Conservation (phyloP, 2,888 invertebrate genomes). For the Pseudanteris insignis region DNA sequence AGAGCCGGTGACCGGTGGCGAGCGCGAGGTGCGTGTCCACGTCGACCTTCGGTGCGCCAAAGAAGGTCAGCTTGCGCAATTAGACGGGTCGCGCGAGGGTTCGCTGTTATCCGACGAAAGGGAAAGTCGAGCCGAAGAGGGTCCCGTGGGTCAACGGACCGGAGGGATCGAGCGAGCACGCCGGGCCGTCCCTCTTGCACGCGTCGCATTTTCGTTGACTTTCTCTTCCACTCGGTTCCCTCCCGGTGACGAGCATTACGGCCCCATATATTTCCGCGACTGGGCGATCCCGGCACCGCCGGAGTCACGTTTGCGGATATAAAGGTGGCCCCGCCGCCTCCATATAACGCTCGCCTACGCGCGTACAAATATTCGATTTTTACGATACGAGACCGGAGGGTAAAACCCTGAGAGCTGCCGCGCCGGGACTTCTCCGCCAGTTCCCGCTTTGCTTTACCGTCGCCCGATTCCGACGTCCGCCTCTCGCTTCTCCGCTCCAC, state of each 20-base stretch:
- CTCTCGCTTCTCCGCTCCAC: constrained; percentile 6
- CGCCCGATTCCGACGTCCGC: constrained; percentile 31
- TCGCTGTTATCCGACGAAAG: constrained; percentile 39
- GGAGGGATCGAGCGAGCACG: constrained; percentile 40
- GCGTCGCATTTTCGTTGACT: constrained; percentile 32
- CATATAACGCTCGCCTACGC: constrained; percentile 52
- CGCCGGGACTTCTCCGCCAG: constrained; percentile 37
- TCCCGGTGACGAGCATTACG: constrained; percentile 54
- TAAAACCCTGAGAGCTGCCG: constrained; percentile 23
- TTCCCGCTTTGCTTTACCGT: constrained; percentile 47
- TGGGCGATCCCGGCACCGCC: constrained; percentile 44
- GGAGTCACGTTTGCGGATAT: constrained; percentile 56
- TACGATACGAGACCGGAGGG: constrained; percentile 54
- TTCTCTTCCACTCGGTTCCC: constrained; percentile 33
- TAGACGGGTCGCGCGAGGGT: constrained; percentile 56
- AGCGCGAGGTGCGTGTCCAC: constrained; percentile 8
- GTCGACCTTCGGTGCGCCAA: constrained; percentile 34
- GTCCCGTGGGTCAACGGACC: constrained; percentile 50
- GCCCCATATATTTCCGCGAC: constrained; percentile 57
- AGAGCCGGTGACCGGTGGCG: background rate
- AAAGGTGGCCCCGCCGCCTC: constrained; percentile 54
- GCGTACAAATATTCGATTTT: constrained; percentile 62
- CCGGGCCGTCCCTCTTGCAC: constrained; percentile 1
- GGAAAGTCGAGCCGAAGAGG: constrained; percentile 26
- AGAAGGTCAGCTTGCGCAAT: constrained; percentile 52